Conservation (phyloP, 2,797 vertebrate species). For the Florisuga fusca region DNA sequence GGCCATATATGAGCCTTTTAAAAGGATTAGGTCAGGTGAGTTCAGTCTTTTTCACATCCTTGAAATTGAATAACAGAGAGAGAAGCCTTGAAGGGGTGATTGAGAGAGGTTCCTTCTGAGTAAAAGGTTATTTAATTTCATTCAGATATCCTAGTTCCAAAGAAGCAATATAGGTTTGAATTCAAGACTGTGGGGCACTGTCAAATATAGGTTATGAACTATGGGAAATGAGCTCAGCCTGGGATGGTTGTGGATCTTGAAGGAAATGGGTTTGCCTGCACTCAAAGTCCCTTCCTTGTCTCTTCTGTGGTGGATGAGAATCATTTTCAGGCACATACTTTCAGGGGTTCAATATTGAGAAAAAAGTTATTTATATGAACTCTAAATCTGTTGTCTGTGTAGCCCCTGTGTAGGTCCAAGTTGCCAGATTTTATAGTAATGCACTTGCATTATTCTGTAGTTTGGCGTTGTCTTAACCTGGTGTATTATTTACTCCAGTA, state of each 20-base stretch:
- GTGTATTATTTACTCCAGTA: background rate
- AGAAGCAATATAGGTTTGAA: background rate
- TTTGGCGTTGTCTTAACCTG: background rate
- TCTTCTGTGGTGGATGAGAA: accelerated
- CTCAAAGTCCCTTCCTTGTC: background rate
- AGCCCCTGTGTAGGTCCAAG: background rate
- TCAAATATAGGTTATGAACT: background rate
- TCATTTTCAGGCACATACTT: background rate
- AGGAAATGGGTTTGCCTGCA: background rate
- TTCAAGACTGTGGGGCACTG: background rate
- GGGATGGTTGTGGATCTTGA: background rate
- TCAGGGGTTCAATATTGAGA: background rate
- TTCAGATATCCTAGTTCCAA: background rate
- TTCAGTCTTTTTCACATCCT: background rate
- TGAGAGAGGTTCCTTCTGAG: background rate
- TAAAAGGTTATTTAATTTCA: background rate
- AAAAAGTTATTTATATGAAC: background rate
- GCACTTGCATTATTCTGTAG: background rate
- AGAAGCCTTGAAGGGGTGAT: background rate
- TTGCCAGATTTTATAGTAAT: background rate
- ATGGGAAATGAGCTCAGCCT: background rate
- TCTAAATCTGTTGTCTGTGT: background rate
- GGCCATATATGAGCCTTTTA: background rate
- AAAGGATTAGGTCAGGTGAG: background rate
- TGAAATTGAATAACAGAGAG: background rate